A percentile compares a stretch with the other conserved stretches of the same genome.
phyloP scores from a whole-genome alignment of 2,888 invertebrate genomes.

The Oasisia sp. region DNA sequence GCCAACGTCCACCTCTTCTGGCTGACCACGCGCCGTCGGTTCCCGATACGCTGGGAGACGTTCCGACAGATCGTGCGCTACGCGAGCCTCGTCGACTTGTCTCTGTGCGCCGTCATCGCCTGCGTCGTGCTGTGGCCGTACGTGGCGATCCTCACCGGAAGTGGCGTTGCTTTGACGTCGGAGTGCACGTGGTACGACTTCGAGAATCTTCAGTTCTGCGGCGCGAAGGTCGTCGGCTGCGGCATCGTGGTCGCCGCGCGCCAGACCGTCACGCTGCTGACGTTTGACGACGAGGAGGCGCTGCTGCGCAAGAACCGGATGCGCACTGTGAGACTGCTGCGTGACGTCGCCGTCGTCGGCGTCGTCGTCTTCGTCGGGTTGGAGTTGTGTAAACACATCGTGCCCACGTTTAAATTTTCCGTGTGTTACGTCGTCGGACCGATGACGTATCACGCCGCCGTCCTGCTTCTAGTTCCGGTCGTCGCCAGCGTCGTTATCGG shows the following conservation, averaged over 20 bases:
- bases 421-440: not conserved
- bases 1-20: not conserved
- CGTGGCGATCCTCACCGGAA: not conserved
- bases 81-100: not conserved
- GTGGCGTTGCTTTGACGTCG: not conserved
- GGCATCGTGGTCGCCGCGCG: not conserved
- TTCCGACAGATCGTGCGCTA: not conserved
- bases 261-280: not conserved
- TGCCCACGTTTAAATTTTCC: not conserved
- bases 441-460: not conserved
- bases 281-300: not conserved
- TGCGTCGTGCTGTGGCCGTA: not conserved
- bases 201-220: not conserved
- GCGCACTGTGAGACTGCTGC: not conserved
- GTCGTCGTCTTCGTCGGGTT: not conserved
- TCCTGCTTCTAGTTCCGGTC: not conserved
- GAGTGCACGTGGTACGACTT: not conserved
- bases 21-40: not conserved
- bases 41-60: not conserved
- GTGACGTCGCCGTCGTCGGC: not conserved
- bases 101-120: not conserved
- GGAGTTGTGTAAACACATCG: not conserved
- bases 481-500: not conserved
- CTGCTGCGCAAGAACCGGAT: not conserved
- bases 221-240: not conserved